Evolutionary conservation across 2,797 vertebrate species (phyloP), one percentile per base, ranked within the genome.

Genomic region (Notoglanidium macrostoma): DNA sequence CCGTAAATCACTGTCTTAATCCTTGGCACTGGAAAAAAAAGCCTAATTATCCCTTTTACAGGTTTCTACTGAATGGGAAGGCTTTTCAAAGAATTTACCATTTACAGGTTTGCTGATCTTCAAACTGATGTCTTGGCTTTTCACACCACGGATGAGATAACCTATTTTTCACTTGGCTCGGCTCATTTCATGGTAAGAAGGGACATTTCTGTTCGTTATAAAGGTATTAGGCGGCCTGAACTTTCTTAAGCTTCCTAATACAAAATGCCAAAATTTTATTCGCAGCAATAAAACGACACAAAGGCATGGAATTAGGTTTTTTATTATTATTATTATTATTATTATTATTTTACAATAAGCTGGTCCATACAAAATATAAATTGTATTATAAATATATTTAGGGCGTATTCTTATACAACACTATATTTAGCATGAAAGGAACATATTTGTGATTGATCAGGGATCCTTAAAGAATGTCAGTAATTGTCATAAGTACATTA

Each of bases 1-100:
- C 65, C 76, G 89, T 93, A 90, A 92, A 87, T 90, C 59, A 55
- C 85, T 83, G 55, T 57, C 83, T 83, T 85, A 89, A 91, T 91
- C 85, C 57, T 65, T 63, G 49, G 55, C 86, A 17, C 70, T 85
- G 26, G 23, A 61, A 44, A 54, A 59, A 40, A 46, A 73, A 61
- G 78, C 5, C 23, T 81, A 63, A 81, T 65, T 63, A 82, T 65
- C 46, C 7, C 40, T 82, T 82, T 82, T 49, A 26, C 3, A 7
- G 23, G 23, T 81, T 82, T 65, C 59, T 65, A 65, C 26, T 63
- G 59, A 65, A 29, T 46, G 23, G 35, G n/a, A n/a, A 44, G 57
- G 23, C 1, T 46, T 80, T 44, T 26, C 1, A 12, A 44, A 14
- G 59, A 61, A 63, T 81, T 81, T 59, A 40, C 21, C 21, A 61